Base-by-base conservation (phyloP, 2,888 invertebrate genomes). In the Peribatodes rhomboidaria region DNA sequence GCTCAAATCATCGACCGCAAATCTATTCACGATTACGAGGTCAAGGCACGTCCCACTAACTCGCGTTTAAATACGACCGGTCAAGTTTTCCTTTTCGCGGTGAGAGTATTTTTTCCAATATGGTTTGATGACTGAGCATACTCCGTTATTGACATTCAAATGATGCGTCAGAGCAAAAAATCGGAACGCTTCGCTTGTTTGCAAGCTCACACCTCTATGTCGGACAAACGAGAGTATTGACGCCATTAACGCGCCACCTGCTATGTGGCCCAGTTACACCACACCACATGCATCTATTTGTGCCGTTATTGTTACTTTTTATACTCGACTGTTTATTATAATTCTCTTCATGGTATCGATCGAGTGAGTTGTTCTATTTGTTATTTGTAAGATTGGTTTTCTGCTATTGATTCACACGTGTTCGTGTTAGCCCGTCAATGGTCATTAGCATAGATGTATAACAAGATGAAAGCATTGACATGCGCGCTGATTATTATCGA, bases 121-220 rank as follows among this genome's bases (percentile, higher is more conserved):
- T 78, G 83, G 84, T 78, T 71, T 77, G 79, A 83, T 85, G 84
- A 85, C 79, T 80, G 79, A 78, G 84, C 83, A 81, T 68, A 75
- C 72, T 80, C 84, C 86, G 85, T 86, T 89, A 87, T 88, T 82
- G 84, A 82, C 83, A 89, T 87, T 88, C 84, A 87, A 88, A 88
- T 87, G 79, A 86, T 85, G 79, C 78, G 80, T 77, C 77, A 70
- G 70, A 80, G 80, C 85, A 87, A 88, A 87, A 89, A 88, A 86
- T 82, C 75, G 72, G 82, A 84, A 84, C 84, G 82, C 79, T 83
- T 81, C 78, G 79, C 80, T 82, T 79, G 82, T 83, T 65, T 57
- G 60, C 65, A 76, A 81, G 80, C 79, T 82, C 83, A 82, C 82
- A 77, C 74, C 76, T 83, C 75, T 77, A 81, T 83, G 81, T 83